Evolutionary conservation across 2,888 invertebrate species (phyloP).

Genomic region (Philaethria dido): DNA sequence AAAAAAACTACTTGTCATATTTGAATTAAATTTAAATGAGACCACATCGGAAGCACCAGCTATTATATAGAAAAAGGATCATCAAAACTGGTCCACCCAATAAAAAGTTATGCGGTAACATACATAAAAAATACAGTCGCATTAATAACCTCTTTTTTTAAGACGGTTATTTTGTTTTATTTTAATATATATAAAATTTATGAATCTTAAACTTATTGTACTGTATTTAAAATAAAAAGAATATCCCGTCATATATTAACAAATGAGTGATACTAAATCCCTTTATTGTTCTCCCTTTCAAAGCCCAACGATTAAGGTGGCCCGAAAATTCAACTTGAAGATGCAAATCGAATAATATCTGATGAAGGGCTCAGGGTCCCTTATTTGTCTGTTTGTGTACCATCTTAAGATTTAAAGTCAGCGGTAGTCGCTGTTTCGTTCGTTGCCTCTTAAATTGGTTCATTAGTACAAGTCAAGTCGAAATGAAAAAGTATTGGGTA

Average conservation of each 20-base stretch:
- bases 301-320: conserved; percentile 42
- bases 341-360: conserved; percentile 57
- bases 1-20: no score
- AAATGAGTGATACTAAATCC: conserved; percentile 39
- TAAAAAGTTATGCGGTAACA: no score
- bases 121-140: no score
- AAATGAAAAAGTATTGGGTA: conserved; percentile 21
- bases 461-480: conserved; percentile 51
- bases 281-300: conserved; percentile 35
- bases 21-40: no score
- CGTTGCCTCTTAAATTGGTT: conserved; percentile 59
- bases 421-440: conserved; percentile 47
- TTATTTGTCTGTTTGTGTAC: conserved; percentile 56
- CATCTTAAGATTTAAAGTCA: conserved; percentile 54
- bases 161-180: no score
- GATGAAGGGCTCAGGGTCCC: conserved; percentile 49
- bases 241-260: conserved; percentile 10
- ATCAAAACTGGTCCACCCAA: no score
- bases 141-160: no score
- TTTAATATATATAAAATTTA: not conserved
- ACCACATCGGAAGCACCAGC: no score
- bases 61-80: no score
- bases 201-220: not conserved
- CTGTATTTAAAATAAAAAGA: not conserved
- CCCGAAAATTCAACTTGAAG: conserved; percentile 45